A percentile compares a stretch with the other conserved stretches of the same genome.
phyloP scores from a whole-genome alignment of 2,888 invertebrate species.

The Epsilonema sp. region DNA sequence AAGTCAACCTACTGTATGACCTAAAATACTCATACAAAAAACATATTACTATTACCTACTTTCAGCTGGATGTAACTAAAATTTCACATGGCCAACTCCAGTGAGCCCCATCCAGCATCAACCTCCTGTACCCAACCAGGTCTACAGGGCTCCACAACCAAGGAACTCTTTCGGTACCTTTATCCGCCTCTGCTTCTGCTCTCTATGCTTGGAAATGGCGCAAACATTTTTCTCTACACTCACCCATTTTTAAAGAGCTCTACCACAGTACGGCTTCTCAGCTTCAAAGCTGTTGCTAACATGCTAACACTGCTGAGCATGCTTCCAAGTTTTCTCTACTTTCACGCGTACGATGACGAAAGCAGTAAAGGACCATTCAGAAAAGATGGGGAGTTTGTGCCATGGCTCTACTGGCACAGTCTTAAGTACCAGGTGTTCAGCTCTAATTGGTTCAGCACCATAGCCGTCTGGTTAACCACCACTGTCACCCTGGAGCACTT shows the following conservation, averaged over 20 bases:
- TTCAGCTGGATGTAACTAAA: too few relatives aligned
- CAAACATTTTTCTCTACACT: background rate
- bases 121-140: background rate
- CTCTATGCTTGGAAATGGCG: background rate
- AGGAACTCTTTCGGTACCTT: background rate
- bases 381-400: too few relatives aligned
- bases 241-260: conserved; percentile 6
- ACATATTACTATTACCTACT: too few relatives aligned
- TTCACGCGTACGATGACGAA: background rate
- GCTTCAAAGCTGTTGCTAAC: conserved; percentile 6
- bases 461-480: conserved; percentile 7
- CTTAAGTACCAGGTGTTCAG: background rate
- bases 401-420: background rate
- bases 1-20: too few relatives aligned
- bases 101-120: too few relatives aligned
- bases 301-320: background rate
- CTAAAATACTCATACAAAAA: too few relatives aligned
- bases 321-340: background rate
- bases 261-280: conserved; percentile 7
- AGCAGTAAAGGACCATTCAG: too few relatives aligned
- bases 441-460: background rate
- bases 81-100: background rate
- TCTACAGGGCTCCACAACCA: background rate
- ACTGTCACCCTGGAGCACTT: conserved; percentile 7
- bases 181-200: background rate